Percentiles rank a stretch among this genome's conserved stretches.
Evolutionary conservation across 2,888 invertebrate genomes (phyloP).

Genomic region (Artemia sinica): DNA sequence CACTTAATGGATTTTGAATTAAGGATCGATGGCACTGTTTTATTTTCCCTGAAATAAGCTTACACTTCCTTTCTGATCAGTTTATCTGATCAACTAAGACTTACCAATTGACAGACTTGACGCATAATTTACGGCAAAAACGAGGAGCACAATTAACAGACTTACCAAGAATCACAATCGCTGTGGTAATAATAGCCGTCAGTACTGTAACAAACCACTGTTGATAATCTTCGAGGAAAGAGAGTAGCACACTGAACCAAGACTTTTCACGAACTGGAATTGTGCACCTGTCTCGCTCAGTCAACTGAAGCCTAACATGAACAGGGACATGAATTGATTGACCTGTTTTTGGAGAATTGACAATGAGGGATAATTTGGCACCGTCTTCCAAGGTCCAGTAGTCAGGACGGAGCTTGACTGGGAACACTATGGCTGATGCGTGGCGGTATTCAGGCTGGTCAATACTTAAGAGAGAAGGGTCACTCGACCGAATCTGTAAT

Average conservation of each 20-base stretch:
- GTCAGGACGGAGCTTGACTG: slow-evolving; percentile 1
- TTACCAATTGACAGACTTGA: not conserved
- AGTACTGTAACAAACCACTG: not conserved
- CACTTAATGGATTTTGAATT: not conserved
- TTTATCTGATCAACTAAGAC: no score
- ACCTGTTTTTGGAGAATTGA: not conserved
- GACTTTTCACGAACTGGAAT: slow-evolving; percentile 12
- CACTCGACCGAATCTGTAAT: slow-evolving; percentile 2
- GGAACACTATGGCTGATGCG: not conserved
- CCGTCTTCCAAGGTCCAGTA: slow-evolving; percentile 12
- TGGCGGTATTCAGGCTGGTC: slow-evolving; percentile 1
- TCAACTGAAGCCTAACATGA: slow-evolving; percentile 4
- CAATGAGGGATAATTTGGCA: not conserved
- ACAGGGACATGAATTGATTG: not conserved
- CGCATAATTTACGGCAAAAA: not conserved
- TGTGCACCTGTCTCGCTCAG: slow-evolving; percentile 11
- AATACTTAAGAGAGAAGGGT: not conserved
- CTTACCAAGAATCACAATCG: not conserved
- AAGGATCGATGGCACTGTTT: not conserved
- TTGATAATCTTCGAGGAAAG: slow-evolving; percentile 1
- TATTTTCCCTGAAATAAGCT: no score
- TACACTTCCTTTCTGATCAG: no score
- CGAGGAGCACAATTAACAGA: no score
- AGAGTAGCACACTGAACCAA: not conserved
- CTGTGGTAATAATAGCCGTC: not conserved